phyloP scores from a whole-genome alignment of 1,140 invertebrate species.

The Drosophila melanica region DNA sequence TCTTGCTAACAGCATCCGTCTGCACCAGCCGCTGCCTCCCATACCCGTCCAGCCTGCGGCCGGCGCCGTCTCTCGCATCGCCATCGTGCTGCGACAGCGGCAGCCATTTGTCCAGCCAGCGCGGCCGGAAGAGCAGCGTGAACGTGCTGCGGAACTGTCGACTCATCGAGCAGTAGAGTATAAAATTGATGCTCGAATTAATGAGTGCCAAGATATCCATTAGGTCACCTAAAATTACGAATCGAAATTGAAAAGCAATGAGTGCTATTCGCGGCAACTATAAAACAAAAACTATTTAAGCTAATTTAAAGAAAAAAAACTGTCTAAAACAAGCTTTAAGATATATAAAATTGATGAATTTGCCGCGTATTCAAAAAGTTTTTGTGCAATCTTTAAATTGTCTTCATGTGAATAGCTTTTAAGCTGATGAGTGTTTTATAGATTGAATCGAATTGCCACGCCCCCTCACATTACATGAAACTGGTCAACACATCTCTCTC shows the following conservation, averaged over 20 bases:
- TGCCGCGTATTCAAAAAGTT: background rate
- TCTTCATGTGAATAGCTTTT: too few species aligned
- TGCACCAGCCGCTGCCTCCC: slow-evolving; percentile 65
- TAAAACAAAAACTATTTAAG: too few species aligned
- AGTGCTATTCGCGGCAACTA: slow-evolving; percentile 3
- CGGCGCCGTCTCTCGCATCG: slow-evolving; percentile 39
- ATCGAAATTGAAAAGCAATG: slow-evolving; percentile 34
- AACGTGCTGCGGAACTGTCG: slow-evolving; percentile 97
- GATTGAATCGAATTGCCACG: too few species aligned
- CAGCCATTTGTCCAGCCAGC: slow-evolving; percentile 85
- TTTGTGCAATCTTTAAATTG: slow-evolving; percentile 6
- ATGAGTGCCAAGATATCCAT: slow-evolving; percentile 98
- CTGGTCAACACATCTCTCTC: too few species aligned
- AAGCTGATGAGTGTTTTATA: too few species aligned
- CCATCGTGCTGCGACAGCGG: slow-evolving; percentile 85
- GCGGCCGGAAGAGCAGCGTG: slow-evolving; percentile 88
- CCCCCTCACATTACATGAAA: too few species aligned
- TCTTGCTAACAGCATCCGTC: slow-evolving; percentile 77
- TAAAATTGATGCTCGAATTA: slow-evolving; percentile 98
- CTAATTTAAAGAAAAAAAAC: too few species aligned
- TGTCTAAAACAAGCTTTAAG: too few species aligned
- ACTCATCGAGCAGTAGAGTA: slow-evolving; percentile 99
- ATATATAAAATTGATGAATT: too few species aligned
- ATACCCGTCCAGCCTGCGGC: slow-evolving; percentile 43
- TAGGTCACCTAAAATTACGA: slow-evolving; percentile 87